Evolutionary conservation across 2,888 invertebrate species (phyloP).

Genomic region (Polydrusus cervinus): DNA sequence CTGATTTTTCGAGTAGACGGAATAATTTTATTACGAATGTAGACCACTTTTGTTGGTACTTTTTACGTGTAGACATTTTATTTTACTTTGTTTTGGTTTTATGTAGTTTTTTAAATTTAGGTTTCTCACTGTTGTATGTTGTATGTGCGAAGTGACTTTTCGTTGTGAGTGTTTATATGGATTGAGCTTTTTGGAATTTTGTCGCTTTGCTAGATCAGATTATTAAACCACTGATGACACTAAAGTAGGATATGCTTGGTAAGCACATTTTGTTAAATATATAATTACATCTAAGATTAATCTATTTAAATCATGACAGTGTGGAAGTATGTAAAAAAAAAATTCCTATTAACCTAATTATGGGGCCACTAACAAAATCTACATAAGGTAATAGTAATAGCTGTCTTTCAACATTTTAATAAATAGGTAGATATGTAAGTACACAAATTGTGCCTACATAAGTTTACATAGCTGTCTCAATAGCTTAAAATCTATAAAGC

Average conservation of each 20-base stretch:
- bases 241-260: not conserved
- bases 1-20: not conserved
- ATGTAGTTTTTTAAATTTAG: not conserved
- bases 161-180: not conserved
- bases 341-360: no score
- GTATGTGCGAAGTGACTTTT: not conserved
- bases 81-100: not conserved
- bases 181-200: not conserved
- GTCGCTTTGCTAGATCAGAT: not conserved
- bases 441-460: no score
- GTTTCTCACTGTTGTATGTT: not conserved
- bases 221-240: no score
- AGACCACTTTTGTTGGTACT: not conserved
- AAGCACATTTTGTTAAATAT: not conserved
- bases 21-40: conserved; percentile 2
- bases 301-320: no score
- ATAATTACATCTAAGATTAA: no score
- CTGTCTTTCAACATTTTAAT: no score
- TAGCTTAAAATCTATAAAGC: no score
- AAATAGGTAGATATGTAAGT: no score
- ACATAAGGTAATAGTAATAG: no score
- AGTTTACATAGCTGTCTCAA: no score
- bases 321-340: no score
- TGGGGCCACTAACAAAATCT: no score
- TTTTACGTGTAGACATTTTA: conserved; percentile 1